Evolutionary conservation across 2,113 vertebrate species (phyloP).

Genomic region (Furnarius figulus): DNA sequence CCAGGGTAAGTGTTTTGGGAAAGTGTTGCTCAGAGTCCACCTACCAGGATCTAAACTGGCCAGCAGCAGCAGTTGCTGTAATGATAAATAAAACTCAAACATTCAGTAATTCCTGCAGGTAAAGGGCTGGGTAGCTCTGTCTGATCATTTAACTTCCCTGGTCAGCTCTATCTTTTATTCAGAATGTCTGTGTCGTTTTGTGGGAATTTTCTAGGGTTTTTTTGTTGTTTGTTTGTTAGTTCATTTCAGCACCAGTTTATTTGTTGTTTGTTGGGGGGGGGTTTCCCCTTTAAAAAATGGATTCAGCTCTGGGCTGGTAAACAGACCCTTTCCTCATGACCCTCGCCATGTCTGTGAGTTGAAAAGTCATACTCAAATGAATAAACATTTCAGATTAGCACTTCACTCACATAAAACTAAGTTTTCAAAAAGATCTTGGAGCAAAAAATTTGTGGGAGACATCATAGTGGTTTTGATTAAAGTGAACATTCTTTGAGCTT

Average conservation of each 20-base stretch:
- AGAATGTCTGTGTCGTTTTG: background rate
- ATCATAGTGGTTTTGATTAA: constrained; percentile 65
- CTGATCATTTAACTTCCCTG: background rate
- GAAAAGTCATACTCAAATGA: background rate
- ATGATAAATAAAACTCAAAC: background rate
- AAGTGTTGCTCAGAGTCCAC: background rate
- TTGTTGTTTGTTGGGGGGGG: background rate
- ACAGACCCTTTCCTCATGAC: background rate
- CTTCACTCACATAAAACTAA: constrained; percentile 32
- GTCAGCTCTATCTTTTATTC: background rate
- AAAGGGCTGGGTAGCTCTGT: background rate
- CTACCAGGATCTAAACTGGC: background rate
- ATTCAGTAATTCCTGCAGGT: background rate
- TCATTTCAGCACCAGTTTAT: background rate
- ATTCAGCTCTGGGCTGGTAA: background rate
- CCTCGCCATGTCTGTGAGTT: background rate
- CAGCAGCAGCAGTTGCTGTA: background rate
- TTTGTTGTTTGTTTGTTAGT: background rate
- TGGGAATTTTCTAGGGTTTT: no score
- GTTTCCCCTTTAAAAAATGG: background rate
- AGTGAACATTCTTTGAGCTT: constrained; percentile 65
- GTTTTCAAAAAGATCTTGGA: constrained; percentile 2
- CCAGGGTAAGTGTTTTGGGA: background rate
- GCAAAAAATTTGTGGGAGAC: constrained; percentile 1
- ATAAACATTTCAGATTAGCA: background rate